These are phyloP conservation scores for Drosophila nr. perissopoda DNA, from an alignment of 2,888 invertebrate genomes.

Conservation along the genomic window DNA sequence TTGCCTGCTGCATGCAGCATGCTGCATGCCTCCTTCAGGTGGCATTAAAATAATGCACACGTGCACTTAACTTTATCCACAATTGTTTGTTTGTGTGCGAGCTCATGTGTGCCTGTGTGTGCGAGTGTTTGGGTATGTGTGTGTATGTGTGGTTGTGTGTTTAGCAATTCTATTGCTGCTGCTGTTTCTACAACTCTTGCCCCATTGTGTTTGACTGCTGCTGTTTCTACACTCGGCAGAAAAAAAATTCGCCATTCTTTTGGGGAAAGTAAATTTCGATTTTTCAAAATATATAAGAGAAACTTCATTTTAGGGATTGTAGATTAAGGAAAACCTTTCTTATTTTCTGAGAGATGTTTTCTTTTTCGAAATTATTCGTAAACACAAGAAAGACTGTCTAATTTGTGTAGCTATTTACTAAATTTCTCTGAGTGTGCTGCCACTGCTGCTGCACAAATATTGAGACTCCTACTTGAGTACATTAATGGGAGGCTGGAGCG, in stretches of 20 bases:
- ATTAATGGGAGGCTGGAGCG: constrained; percentile 50
- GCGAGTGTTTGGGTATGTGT: constrained; percentile 20
- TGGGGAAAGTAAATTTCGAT: too few species aligned
- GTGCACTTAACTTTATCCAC: constrained; percentile 83
- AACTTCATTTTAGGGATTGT: not conserved
- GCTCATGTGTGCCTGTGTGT: constrained; percentile 1
- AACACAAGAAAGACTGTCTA: too few species aligned
- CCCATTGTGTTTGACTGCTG: constrained; percentile 61
- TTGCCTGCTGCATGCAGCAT: constrained; percentile 37
- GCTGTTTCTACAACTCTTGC: constrained; percentile 31
- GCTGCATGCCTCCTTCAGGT: constrained; percentile 78
- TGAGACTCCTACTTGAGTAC: constrained; percentile 71
- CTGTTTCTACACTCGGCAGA: constrained; percentile 7
- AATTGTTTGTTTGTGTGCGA: constrained; percentile 62
- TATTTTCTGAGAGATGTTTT: not conserved
- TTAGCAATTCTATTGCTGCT: constrained; percentile 25
- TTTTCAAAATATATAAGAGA: too few species aligned
- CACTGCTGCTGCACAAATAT: constrained; percentile 58
- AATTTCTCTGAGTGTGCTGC: not conserved
- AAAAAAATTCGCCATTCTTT: too few species aligned
- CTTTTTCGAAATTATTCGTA: not conserved
- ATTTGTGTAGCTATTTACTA: not conserved
- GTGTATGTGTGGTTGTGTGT: constrained; percentile 27
- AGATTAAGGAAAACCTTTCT: not conserved
- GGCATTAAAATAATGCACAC: constrained; percentile 84